Base-by-base conservation (phyloP, 2,888 invertebrate species). In the Plebejus melissa region DNA sequence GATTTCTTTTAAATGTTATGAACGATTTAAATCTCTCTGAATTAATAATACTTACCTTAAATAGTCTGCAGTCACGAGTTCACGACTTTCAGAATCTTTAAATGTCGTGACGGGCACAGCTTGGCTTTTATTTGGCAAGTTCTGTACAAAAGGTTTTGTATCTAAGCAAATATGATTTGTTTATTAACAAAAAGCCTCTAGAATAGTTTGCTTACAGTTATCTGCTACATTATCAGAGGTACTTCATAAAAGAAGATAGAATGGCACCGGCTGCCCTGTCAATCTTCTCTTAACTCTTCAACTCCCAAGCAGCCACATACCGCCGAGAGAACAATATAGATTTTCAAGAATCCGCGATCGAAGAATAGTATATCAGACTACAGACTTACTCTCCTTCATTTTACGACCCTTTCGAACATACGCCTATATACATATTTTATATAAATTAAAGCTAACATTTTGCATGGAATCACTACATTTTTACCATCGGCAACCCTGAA, bases 51-150 rank as follows among this genome's bases (percentile, higher is more conserved):
- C 4, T n/a, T 1, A 13, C 28, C 60, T 60, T 11, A 60, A 28
- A 60, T 60, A 60, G 11, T 28, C 28, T 11, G 11, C 28, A 60
- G 60, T 60, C 60, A 60, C 60, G 60, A 60, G 28, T 60, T 28
- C 28, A 60, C 28, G 60, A 60, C 60, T 60, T 60, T 28, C 28
- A 60, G 60, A 60, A 60, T 60, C 11, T 60, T 60, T 60, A 0
- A 22, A 28, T 60, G 60, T 60, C 28, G 60, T 60, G 60, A 60
- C 60, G 28, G 11, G 28, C 60, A 58, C 58, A 60, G 60, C 60
- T 60, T 60, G 60, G 22, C 60, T 9, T 60, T 60, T 28, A 60
- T 60, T 60, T 28, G 60, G 9, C 3, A 58, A 22, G 58, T 58
- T 22, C 4, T 28, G 9, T 60, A 60, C 60, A 60, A 22, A 60